Conservation (phyloP, 2,113 vertebrate species). For the Pyrgilauda ruficollis region DNA sequence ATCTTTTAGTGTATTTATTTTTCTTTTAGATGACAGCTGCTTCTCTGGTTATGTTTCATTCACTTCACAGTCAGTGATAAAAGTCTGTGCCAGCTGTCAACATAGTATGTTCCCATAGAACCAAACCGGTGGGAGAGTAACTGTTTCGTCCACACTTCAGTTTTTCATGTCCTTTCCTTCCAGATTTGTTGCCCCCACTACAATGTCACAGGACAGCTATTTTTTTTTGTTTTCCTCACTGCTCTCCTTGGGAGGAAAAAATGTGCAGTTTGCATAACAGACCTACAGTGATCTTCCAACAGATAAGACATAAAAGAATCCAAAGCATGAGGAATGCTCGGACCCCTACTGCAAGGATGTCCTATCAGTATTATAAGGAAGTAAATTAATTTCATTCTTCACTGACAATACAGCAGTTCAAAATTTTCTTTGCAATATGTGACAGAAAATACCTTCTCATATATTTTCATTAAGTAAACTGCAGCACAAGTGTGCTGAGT, state of each 20-base stretch:
- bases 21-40: not conserved
- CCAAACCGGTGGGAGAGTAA: not conserved
- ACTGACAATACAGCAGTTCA: not conserved
- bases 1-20: not conserved
- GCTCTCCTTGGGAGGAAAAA: not conserved
- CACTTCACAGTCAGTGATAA: not conserved
- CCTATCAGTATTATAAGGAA: not conserved
- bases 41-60: not conserved
- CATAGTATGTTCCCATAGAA: not conserved
- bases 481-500: not conserved
- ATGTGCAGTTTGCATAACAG: not conserved
- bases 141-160: not conserved
- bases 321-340: not conserved
- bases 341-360: not conserved
- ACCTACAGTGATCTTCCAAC: not conserved
- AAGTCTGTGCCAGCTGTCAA: not conserved
- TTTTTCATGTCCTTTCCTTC: not conserved
- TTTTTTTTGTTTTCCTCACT: not conserved
- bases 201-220: not conserved
- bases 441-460: not conserved
- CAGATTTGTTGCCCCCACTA: not conserved
- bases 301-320: not conserved
- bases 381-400: not conserved
- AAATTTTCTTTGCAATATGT: not conserved
- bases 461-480: not conserved